phyloP scores from a whole-genome alignment of 1,140 invertebrate species.

The Bombus sibiricus region DNA sequence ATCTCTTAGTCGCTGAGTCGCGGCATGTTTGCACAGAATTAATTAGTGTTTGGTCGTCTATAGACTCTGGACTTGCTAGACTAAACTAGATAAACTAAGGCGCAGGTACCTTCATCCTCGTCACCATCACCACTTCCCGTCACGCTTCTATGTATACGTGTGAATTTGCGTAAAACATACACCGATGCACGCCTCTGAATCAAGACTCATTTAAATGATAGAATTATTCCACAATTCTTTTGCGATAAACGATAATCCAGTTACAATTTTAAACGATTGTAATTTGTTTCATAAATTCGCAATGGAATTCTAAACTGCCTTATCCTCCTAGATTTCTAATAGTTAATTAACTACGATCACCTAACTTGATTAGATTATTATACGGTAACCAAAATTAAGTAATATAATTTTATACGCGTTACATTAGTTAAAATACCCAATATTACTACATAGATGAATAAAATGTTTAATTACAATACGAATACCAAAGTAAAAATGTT shows the following conservation, averaged over 20 bases:
- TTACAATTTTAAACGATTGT: not conserved
- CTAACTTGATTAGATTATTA: not conserved
- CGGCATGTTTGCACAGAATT: conserved; percentile 76
- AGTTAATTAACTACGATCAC: not conserved
- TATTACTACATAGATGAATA: not conserved
- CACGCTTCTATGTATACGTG: not conserved
- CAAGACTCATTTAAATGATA: not conserved
- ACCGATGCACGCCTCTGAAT: not conserved
- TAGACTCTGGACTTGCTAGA: conserved; percentile 70
- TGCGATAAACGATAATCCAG: not conserved
- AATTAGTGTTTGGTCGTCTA: conserved; percentile 78
- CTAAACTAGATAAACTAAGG: conserved; percentile 73
- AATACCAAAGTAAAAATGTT: not conserved
- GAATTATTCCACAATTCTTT: not conserved
- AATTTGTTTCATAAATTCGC: not conserved
- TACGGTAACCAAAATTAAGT: not conserved
- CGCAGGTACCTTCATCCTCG: conserved; percentile 20
- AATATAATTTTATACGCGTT: too few species aligned
- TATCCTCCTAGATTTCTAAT: not conserved
- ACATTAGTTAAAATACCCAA: not conserved
- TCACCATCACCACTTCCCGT: not conserved
- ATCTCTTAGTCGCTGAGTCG: conserved; percentile 42
- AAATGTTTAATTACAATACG: not conserved
- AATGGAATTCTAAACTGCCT: not conserved
- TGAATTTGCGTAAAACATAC: not conserved